These are phyloP conservation scores for Barypeithes pellucidus DNA, from an alignment of 2,888 invertebrate genomes.

Conservation along the genomic window DNA sequence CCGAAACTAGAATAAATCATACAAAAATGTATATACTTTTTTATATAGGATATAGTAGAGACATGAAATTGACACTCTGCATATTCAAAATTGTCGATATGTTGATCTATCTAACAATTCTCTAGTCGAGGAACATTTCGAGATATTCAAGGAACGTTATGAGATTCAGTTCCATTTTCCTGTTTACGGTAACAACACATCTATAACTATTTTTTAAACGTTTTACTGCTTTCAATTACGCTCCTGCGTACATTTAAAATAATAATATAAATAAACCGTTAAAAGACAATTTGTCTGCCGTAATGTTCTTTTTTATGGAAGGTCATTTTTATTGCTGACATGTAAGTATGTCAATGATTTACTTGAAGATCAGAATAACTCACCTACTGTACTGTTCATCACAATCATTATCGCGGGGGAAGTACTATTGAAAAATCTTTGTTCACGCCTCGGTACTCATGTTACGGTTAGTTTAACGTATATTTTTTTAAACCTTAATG, in stretches of 20 bases:
- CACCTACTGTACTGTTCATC: neutral
- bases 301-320: conserved; percentile 6
- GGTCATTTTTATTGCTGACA: conserved; percentile 10
- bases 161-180: too few species aligned
- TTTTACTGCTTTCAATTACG: neutral
- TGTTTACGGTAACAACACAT: too few species aligned
- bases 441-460: neutral
- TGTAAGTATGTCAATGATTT: conserved; percentile 14
- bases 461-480: neutral
- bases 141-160: too few species aligned
- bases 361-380: conserved; percentile 13
- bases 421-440: neutral
- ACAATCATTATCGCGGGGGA: neutral
- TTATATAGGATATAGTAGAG: too few species aligned
- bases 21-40: too few species aligned
- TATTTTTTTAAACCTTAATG: neutral
- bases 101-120: too few species aligned
- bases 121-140: too few species aligned
- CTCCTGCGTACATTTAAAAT: neutral
- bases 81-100: too few species aligned
- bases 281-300: neutral
- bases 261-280: neutral
- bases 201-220: too few species aligned
- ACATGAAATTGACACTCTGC: too few species aligned
- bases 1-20: neutral